phyloP scores from a whole-genome alignment of 2,888 invertebrate species.

The Agelastica alni region DNA sequence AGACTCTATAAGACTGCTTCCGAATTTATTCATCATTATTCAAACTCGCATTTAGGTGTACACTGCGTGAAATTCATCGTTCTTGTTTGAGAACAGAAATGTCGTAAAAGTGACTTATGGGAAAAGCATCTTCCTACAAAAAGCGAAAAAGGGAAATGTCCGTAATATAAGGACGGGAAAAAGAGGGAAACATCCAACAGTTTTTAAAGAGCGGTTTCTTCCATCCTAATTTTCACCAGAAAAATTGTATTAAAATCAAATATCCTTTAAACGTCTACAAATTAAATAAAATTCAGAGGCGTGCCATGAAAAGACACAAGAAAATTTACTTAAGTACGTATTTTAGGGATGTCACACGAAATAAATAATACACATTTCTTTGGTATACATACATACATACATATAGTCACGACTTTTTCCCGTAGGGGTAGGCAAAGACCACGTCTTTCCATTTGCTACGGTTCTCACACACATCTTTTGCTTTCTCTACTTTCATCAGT shows the following conservation, averaged over 20 bases:
- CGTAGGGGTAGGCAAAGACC: too few relatives aligned
- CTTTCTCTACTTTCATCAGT: too few relatives aligned
- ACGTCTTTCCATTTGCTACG: too few relatives aligned
- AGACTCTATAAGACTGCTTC: background rate
- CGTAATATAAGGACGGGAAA: conserved; percentile 10
- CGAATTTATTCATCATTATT: conserved; percentile 22
- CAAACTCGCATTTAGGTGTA: conserved; percentile 21
- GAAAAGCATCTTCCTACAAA: conserved; percentile 20
- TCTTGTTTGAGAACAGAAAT: conserved; percentile 23
- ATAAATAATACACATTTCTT: too few relatives aligned
- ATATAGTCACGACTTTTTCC: too few relatives aligned
- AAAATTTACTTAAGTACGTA: too few relatives aligned
- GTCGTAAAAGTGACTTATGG: conserved; percentile 23
- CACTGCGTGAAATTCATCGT: conserved; percentile 21
- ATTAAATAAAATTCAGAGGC: conserved; percentile 11
- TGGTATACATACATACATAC: too few relatives aligned
- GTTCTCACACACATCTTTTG: too few relatives aligned
- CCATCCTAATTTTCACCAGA: conserved; percentile 12
- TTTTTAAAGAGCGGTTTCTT: conserved; percentile 12
- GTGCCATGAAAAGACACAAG: background rate
- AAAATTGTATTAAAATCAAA: conserved; percentile 23
- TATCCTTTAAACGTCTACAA: conserved; percentile 20
- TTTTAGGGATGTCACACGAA: too few relatives aligned
- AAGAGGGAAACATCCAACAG: conserved; percentile 17
- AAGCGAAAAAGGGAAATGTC: conserved; percentile 16